Conservation (phyloP, 2,797 vertebrate species). For the Propithecus deckenii region DNA sequence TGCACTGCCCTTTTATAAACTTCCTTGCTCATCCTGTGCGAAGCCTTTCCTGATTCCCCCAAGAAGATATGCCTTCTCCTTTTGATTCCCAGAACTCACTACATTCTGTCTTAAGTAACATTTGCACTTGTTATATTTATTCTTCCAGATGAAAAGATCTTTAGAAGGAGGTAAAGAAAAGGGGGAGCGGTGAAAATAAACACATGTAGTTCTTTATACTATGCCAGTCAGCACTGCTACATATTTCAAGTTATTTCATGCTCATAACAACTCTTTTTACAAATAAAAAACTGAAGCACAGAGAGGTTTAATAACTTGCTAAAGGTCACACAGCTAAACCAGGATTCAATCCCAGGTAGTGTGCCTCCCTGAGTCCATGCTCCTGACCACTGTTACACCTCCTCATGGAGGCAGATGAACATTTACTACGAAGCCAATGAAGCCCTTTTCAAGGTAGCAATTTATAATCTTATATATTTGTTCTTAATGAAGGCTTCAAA, state of each 20-base stretch:
- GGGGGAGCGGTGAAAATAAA: neutral
- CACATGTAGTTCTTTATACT: neutral
- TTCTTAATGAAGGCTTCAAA: neutral
- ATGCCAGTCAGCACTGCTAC: neutral
- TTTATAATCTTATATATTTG: neutral
- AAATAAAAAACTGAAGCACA: neutral
- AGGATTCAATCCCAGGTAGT: neutral
- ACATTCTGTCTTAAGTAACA: neutral
- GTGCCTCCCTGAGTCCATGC: neutral
- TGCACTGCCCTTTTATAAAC: neutral
- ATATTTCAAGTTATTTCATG: neutral
- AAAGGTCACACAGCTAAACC: neutral
- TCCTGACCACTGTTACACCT: neutral
- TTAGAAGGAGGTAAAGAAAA: neutral
- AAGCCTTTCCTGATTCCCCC: neutral
- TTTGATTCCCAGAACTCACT: neutral
- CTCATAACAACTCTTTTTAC: neutral
- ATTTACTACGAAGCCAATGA: neutral
- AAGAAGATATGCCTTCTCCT: neutral
- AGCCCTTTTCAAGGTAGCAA: neutral
- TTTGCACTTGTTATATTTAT: neutral
- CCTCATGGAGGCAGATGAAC: neutral
- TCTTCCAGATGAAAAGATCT: neutral
- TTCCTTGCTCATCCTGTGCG: neutral
- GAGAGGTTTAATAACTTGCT: neutral